Evolutionary conservation across 2,888 invertebrate species (phyloP), one percentile per base, ranked within the genome.

Genomic region (Stictocephala bisonia): DNA sequence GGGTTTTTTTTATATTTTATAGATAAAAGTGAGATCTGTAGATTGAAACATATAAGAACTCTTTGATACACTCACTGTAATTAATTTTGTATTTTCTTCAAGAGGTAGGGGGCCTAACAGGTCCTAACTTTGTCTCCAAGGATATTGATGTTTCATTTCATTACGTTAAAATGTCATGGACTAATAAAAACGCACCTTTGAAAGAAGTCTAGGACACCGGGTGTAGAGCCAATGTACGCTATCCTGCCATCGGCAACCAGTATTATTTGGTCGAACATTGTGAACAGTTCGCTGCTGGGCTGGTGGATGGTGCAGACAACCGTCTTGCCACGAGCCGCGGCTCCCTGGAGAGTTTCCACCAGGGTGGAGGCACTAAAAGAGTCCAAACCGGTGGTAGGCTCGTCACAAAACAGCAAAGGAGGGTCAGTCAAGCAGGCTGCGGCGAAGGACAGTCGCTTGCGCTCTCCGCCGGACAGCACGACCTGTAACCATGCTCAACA

Each of bases 231-330:
- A 77, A 93, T 90, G 79, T 90, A 95, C 0, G 95, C 96, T 0
- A 95, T 90, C 75, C 94, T 87, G 0, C 97, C 97, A 81, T 96
- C 95, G 22, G 95, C 93, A 75, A 97, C 85, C 48, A 97, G 84
- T 75, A 97, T 89, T 15, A 91, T 85, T 77, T 89, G 88, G 81
- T 95, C 91, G 82, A 97, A 97, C 85, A 93, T 88, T 0, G 91
- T 90, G 83, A 95, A 95, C 72, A 94, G 85, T 80, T 95, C 93
- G 0, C 94, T 94, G 2, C 94, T 94, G 0, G 97, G 97, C 84
- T 97, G 97, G 84, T 97, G 97, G 79, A 97, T 97, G 20, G 97
- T 97, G 82, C 95, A 95, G 71, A 97, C 86, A 40, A 97, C 91
- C 0, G 96, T 95, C 84, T 93, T 93, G 56, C 56, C 56, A 18